These are phyloP conservation scores for Rhamnusium bicolor DNA, from an alignment of 2,888 invertebrate genomes.

Conservation along the genomic window DNA sequence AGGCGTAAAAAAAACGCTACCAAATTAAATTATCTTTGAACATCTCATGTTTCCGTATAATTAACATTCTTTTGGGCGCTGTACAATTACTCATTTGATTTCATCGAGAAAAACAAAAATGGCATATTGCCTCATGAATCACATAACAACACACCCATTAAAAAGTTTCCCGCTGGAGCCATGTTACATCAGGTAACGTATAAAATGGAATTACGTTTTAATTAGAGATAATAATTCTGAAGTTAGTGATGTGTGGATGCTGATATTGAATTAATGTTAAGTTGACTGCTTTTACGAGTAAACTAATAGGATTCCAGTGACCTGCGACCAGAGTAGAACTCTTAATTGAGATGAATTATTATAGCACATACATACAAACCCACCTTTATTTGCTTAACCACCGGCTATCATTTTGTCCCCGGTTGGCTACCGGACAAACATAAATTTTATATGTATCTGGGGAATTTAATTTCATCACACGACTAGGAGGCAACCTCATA, in stretches of 20 bases:
- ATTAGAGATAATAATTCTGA: background rate
- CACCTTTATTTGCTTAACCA: slow-evolving; percentile 17
- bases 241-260: slow-evolving; percentile 3
- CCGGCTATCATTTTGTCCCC: slow-evolving; percentile 10
- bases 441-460: background rate
- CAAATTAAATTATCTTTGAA: too few relatives aligned
- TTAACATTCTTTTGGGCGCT: too few relatives aligned
- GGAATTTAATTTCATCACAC: too few relatives aligned
- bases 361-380: slow-evolving; percentile 4
- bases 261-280: slow-evolving; percentile 7
- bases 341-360: slow-evolving; percentile 31
- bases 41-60: too few relatives aligned
- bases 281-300: background rate
- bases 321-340: background rate
- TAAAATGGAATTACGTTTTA: background rate
- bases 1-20: too few relatives aligned
- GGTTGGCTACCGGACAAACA: slow-evolving; percentile 3
- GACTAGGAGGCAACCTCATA: too few relatives aligned
- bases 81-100: too few relatives aligned
- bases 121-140: too few relatives aligned
- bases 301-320: slow-evolving; percentile 5
- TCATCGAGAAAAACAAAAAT: too few relatives aligned
- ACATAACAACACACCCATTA: background rate
- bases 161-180: background rate
- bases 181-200: background rate